Evolutionary conservation across 2,113 vertebrate genomes (phyloP).

Genomic region (Taxidea taxus): DNA sequence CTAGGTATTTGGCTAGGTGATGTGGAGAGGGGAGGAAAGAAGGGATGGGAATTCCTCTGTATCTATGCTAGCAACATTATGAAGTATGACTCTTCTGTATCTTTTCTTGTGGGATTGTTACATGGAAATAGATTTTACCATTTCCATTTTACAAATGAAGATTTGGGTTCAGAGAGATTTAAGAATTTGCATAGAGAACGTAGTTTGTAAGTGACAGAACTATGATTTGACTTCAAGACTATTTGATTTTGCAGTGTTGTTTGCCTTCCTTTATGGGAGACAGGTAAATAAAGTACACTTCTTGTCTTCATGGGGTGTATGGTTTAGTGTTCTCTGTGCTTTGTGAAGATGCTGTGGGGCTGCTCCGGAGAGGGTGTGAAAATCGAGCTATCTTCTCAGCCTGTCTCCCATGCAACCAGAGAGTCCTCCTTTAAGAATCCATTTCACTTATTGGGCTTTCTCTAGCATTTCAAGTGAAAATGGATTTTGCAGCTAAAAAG

Average conservation of each 20-base stretch:
- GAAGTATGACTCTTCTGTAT: neutral
- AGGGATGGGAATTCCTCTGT: neutral
- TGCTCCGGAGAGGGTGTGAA: neutral
- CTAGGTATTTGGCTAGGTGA: neutral
- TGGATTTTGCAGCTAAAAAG: neutral
- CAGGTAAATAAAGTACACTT: neutral
- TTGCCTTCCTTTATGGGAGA: neutral
- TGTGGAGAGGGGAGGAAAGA: neutral
- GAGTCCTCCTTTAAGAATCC: neutral
- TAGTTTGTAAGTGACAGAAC: neutral
- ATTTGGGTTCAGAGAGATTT: conserved; percentile 17
- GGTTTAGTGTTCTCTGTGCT: neutral
- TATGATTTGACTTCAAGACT: neutral
- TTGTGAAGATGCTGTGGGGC: neutral
- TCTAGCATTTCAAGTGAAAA: conserved; percentile 2
- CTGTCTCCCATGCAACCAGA: neutral
- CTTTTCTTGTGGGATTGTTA: neutral
- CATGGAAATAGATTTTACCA: neutral
- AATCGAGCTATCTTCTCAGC: neutral
- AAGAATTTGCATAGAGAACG: conserved; percentile 13
- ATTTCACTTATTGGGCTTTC: conserved; percentile 6
- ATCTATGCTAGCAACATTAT: neutral
- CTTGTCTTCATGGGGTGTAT: neutral
- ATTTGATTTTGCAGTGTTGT: neutral
- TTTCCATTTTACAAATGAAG: conserved; percentile 14